phyloP scores from a whole-genome alignment of 2,113 vertebrate species.

The Chaetorhynchus papuensis region DNA sequence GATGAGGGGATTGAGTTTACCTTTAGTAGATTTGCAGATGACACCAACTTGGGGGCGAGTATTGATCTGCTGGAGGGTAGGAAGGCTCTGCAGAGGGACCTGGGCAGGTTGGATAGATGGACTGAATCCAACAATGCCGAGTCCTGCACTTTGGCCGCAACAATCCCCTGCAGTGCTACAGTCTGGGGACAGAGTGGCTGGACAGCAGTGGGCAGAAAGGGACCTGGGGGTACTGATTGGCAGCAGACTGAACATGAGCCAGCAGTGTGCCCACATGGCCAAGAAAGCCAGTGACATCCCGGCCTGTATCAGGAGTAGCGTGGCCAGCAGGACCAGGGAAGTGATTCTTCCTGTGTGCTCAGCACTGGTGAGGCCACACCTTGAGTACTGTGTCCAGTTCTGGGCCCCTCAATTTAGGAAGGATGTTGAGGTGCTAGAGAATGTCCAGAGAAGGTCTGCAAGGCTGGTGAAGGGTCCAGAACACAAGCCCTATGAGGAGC shows the following conservation, averaged over 20 bases:
- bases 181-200: neutral
- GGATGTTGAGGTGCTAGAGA: neutral
- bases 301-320: neutral
- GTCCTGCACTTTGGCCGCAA: neutral
- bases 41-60: accelerated
- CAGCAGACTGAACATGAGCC: neutral
- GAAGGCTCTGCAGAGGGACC: neutral
- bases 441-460: neutral
- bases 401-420: neutral
- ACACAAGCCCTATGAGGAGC: neutral
- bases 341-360: neutral
- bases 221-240: accelerated
- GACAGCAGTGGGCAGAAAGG: neutral
- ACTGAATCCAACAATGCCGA: accelerated
- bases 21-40: neutral
- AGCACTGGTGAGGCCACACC: accelerated
- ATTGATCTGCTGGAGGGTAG: neutral
- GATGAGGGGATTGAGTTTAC: neutral
- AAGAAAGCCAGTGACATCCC: neutral
- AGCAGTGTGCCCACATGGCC: neutral
- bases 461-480: neutral
- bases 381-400: no score
- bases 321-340: neutral
- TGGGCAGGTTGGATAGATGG: no score
- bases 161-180: neutral